Conservation (phyloP, 2,797 vertebrate species). For the Hippopotamyrus pictus region DNA sequence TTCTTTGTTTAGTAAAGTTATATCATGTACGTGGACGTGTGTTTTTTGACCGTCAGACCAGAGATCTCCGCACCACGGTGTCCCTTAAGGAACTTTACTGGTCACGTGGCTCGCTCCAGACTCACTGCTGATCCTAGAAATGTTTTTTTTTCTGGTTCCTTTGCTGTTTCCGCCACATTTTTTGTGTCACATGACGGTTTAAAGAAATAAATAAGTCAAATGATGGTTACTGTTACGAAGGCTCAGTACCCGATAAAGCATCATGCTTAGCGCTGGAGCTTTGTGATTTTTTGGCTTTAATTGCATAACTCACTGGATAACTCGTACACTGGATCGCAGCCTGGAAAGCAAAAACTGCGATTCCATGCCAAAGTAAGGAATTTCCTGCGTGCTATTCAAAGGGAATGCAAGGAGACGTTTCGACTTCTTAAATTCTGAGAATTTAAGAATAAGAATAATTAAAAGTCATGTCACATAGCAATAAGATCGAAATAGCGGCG, state of each 20-base stretch:
- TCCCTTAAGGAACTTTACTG: neutral
- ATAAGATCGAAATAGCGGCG: neutral
- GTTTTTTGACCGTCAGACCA: neutral
- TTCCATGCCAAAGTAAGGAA: conserved; percentile 15
- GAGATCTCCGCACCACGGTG: neutral
- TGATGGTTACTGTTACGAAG: neutral
- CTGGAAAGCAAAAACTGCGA: neutral
- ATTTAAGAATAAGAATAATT: neutral
- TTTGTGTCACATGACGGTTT: conserved; percentile 38
- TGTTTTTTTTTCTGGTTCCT: neutral
- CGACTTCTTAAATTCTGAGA: neutral
- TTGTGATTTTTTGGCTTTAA: neutral
- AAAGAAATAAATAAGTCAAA: conserved; percentile 18
- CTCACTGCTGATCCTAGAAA: neutral
- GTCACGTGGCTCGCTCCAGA: neutral
- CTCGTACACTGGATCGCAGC: neutral
- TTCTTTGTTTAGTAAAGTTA: neutral
- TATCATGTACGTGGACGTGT: neutral
- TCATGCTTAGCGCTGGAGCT: neutral
- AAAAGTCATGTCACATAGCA: neutral
- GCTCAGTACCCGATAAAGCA: neutral
- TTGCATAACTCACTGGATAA: neutral
- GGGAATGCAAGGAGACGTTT: neutral
- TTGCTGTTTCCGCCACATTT: conserved; percentile 33
- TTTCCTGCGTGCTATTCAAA: conserved; percentile 26